phyloP scores from a whole-genome alignment of 2,797 vertebrate species.

The Chaetophractus vellerosus region DNA sequence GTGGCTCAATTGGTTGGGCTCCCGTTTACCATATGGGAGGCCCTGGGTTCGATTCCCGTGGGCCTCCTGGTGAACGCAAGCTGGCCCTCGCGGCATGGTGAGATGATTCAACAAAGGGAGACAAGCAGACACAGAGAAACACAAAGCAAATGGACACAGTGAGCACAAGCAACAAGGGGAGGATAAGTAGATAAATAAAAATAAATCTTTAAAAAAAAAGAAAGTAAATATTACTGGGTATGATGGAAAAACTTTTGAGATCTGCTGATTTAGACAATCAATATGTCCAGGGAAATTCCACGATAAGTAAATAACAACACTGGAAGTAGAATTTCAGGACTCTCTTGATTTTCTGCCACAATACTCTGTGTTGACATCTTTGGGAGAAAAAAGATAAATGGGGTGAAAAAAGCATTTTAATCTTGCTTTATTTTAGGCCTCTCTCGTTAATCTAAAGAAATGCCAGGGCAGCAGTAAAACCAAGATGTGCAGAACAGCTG shows the following conservation, averaged over 20 bases:
- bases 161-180: no score
- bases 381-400: conserved; percentile 18
- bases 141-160: no score
- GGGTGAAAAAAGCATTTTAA: not conserved
- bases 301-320: not conserved
- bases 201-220: no score
- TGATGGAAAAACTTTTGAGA: not conserved
- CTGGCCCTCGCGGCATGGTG: no score
- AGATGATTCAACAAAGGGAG: no score
- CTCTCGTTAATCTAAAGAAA: not conserved
- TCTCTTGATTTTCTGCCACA: not conserved
- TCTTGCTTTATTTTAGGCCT: not conserved
- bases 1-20: no score
- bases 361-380: not conserved
- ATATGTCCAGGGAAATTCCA: not conserved
- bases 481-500: not conserved
- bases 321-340: not conserved
- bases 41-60: no score
- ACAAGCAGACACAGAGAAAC: no score
- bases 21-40: no score
- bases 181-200: no score
- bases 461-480: not conserved
- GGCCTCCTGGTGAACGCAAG: no score
- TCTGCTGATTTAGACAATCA: not conserved
- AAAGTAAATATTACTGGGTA: not conserved